These are phyloP conservation scores for Ibycter americanus DNA, from an alignment of 2,797 vertebrate genomes.

Conservation along the genomic window DNA sequence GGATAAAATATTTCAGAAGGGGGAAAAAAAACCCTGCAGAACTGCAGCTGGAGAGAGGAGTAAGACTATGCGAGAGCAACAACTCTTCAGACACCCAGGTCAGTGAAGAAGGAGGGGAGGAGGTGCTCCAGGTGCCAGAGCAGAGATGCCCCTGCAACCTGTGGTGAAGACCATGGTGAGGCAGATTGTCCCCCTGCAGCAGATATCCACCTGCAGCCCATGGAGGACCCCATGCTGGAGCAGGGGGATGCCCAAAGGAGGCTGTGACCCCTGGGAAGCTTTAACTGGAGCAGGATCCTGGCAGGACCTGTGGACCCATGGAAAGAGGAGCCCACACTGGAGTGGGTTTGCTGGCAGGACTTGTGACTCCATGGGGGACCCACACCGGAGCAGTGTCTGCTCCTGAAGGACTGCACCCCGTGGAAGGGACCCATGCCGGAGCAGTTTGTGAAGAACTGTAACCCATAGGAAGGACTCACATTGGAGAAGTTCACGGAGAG, in stretches of 20 bases:
- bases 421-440: rapidly evolving
- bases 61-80: background rate
- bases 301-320: background rate
- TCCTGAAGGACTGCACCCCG: rapidly evolving
- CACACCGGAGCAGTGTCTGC: rapidly evolving
- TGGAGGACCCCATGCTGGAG: rapidly evolving
- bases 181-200: background rate
- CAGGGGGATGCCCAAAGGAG: background rate
- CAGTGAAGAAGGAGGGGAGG: background rate
- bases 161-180: rapidly evolving
- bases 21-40: background rate
- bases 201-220: background rate
- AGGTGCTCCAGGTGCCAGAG: rapidly evolving
- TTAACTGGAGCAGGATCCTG: background rate
- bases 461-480: too few species aligned
- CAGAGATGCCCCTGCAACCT: background rate
- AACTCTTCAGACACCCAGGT: rapidly evolving
- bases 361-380: too few species aligned
- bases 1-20: background rate
- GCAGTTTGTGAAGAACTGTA: background rate
- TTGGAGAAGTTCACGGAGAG: too few species aligned
- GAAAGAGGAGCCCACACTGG: background rate
- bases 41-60: background rate
- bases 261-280: background rate
- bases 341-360: background rate